phyloP scores from a whole-genome alignment of 2,888 invertebrate genomes.

The Eupeodes luniger region DNA sequence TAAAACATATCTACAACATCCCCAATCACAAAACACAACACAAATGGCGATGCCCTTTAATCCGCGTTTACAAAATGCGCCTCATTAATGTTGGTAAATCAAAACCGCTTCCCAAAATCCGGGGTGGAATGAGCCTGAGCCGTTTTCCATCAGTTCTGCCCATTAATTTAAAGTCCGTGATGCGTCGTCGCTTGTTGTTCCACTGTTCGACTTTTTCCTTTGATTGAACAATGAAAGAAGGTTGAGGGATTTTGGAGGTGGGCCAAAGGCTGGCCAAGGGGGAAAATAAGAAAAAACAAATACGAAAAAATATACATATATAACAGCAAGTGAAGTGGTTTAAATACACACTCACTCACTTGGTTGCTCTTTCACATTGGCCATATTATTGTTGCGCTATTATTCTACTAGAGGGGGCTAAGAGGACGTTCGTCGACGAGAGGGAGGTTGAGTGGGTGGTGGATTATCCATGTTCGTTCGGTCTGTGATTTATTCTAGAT shows the following conservation, averaged over 20 bases:
- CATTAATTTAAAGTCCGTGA: slow-evolving; percentile 65
- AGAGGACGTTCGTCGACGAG: background rate
- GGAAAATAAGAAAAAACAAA: slow-evolving; percentile 24
- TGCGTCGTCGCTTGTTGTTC: slow-evolving; percentile 15
- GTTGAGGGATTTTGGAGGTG: background rate
- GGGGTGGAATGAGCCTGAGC: background rate
- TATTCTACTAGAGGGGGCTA: background rate
- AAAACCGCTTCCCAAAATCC: slow-evolving; percentile 42
- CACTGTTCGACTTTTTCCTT: slow-evolving; percentile 72
- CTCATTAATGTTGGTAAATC: slow-evolving; percentile 73
- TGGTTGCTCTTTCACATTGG: slow-evolving; percentile 64
- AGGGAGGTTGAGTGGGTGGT: background rate
- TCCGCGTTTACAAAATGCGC: slow-evolving; percentile 65
- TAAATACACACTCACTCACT: slow-evolving; percentile 45
- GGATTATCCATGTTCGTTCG: slow-evolving; percentile 48
- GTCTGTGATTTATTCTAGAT: slow-evolving; percentile 69
- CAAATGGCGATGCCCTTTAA: slow-evolving; percentile 68
- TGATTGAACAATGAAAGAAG: slow-evolving; percentile 66
- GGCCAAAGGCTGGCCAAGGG: no score
- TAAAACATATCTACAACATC: background rate
- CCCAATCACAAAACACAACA: background rate
- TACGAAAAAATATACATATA: slow-evolving; percentile 8
- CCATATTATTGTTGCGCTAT: slow-evolving; percentile 60
- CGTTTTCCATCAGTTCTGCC: slow-evolving; percentile 5
- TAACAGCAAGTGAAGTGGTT: slow-evolving; percentile 60